These are phyloP conservation scores for Sphenodon punctatus DNA, from an alignment of 2,797 vertebrate species.

Conservation along the genomic window DNA sequence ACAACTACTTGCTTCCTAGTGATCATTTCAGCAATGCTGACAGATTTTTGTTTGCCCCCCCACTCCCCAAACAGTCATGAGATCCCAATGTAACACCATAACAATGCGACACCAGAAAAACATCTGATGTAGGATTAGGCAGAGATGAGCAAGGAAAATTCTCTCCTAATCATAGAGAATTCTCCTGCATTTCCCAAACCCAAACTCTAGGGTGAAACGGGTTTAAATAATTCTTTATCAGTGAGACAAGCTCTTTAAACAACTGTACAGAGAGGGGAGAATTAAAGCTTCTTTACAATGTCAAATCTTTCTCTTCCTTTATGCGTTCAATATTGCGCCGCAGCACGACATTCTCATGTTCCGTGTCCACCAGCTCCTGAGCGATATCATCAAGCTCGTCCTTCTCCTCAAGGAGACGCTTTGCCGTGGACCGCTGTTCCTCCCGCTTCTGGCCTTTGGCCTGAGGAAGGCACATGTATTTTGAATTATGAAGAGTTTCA, in stretches of 20 bases:
- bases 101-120: background rate
- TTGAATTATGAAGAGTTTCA: background rate
- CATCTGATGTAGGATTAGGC: background rate
- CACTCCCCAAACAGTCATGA: no score
- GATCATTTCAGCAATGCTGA: background rate
- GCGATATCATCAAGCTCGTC: conserved; percentile 87
- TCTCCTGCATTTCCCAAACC: background rate
- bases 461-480: conserved; percentile 35
- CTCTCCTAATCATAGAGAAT: background rate
- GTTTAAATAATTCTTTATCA: background rate
- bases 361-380: conserved; percentile 85
- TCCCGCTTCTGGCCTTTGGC: conserved; percentile 75
- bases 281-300: conserved; percentile 66
- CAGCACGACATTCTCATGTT: conserved; percentile 82
- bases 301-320: conserved; percentile 80
- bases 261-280: background rate
- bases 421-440: conserved; percentile 76
- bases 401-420: conserved; percentile 84
- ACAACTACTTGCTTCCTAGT: background rate
- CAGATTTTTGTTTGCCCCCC: background rate
- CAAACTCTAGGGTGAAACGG: background rate
- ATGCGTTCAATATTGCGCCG: conserved; percentile 87
- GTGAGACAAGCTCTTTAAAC: background rate
- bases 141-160: background rate
- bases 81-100: background rate